Evolutionary conservation across 30 jellyfish, hydroid and myxozoan genomes (phyloP), one percentile per base, ranked within the genome.

Genomic region (Mastigias papua): DNA sequence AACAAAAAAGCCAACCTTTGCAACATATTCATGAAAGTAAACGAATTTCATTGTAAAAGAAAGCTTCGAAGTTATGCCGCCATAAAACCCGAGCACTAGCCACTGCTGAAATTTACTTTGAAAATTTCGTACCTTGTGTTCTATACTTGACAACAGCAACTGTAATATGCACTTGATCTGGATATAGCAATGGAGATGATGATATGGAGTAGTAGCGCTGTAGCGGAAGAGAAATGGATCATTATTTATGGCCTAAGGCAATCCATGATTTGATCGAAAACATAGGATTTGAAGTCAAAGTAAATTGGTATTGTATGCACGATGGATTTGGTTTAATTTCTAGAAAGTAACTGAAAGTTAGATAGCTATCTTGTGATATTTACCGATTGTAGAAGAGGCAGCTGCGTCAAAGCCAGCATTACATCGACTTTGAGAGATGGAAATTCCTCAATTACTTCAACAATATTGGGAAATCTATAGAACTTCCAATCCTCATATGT

Each of bases 121-220:
- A n/a, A n/a, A n/a, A 60, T 60, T 16, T 3, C 35, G 26, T 81
- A 95, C 99, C 97, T 62, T 82, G 80, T 16, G 94, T 81, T 42
- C 61, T 35, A 79, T 89, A 95, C 54, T 67, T 71, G 50, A 95
- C 99, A 70, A 90, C 93, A n/a, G 99, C 99, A 63, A 95, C 97
- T 1, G 99, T 95, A 66, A 90, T 60, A 82, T 95, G 99, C 4
- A 95, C 92, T 58, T 95, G 97, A 48, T 78, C 92, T 4, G 99
- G 99, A 71, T 89, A 58, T 69, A 89, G 68, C 71, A 90, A 62
- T 74, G 97, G 98, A 42, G 99, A 95, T 34, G 99, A 95, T 17
- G 99, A 95, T 6, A 95, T 95, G 34, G 99, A 95, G 69, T 95
- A 95, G 77, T 82, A 86, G 3, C 99, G 92, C 98, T 94, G 84